A percentile compares a stretch with the other conserved stretches of the same genome.
These are phyloP conservation scores for Zosterops borbonicus DNA, from an alignment of 2,113 vertebrate species.

Conservation along the genomic window DNA sequence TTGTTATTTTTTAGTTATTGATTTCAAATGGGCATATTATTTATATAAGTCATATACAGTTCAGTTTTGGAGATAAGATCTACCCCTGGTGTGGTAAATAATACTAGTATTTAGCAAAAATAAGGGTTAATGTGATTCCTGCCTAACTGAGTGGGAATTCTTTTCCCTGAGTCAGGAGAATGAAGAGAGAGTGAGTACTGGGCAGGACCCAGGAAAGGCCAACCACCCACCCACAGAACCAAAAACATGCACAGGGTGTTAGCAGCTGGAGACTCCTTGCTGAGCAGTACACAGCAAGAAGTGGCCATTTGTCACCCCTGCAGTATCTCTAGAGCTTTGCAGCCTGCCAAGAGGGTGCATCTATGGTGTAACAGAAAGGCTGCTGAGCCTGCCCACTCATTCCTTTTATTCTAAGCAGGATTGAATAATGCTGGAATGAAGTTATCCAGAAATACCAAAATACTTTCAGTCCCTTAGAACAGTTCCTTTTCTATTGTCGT, in stretches of 20 bases:
- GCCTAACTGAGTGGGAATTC: not conserved
- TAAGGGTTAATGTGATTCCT: not conserved
- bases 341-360: not conserved
- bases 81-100: not conserved
- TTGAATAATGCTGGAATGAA: fast-evolving
- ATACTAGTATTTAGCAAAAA: not conserved
- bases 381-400: fast-evolving
- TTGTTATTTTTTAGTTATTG: not conserved
- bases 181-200: not conserved
- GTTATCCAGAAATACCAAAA: not conserved
- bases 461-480: not conserved
- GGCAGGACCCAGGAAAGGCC: not conserved
- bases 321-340: not conserved
- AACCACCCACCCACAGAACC: fast-evolving
- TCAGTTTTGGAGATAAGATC: not conserved
- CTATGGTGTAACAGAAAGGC: fast-evolving
- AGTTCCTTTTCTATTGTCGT: not conserved
- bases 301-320: fast-evolving
- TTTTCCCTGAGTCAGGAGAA: not conserved
- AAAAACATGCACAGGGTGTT: not conserved
- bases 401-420: not conserved
- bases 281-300: not conserved
- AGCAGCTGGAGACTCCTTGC: not conserved
- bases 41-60: not conserved
- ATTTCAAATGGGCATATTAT: not conserved